Base-by-base conservation (phyloP, 1,140 invertebrate species). In the Drosophila lini region DNA sequence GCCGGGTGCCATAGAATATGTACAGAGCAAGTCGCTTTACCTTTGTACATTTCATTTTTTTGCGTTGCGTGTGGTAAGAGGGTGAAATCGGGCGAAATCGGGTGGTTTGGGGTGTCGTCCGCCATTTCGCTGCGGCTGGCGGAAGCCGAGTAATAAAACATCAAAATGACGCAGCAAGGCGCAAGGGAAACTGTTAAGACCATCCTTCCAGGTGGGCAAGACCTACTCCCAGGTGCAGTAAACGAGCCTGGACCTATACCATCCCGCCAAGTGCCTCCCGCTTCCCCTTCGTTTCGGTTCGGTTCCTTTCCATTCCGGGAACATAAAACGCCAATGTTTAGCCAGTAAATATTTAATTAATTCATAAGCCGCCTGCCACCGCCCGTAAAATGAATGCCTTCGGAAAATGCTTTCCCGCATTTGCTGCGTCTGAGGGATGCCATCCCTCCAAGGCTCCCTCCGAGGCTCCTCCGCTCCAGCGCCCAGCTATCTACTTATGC, bases 81-180 rank as follows among this genome's bases (percentile, higher is more conserved):
- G 59, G 41, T 53, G 41, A 55, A 53, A 48, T 69, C 56, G 53
- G 61, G 48, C 19, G 41, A 56, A 50, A 42, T 47, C 9, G 36
- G 58, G 60, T 16, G 53, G 47, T 9, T 28, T 16, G 4, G 31
- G 22, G 40, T 28, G 28, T 15, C 15, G 47, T 41, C 40, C 44
- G 47, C 60, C 53, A 67, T 82, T 64, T 61, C 60, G 42, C 74
- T 88, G 71, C 50, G 57, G 76, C 61, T 67, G 41, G 34, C 93
- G 93, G 83, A 94, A 93, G 92, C 93, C 78, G 65, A 61, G 84
- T 91, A 81, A 91, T 89, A 88, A 82, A 91, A 89, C 82, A 90
- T 81, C 67, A 84, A 89, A 84, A 81, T 78, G 78, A 77, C 67
- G 80, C 67, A 88, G 57, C 79, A 79, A 81, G 75, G 71, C 75